Conservation (phyloP, 1,140 invertebrate genomes). For the Drosophila orosa region DNA sequence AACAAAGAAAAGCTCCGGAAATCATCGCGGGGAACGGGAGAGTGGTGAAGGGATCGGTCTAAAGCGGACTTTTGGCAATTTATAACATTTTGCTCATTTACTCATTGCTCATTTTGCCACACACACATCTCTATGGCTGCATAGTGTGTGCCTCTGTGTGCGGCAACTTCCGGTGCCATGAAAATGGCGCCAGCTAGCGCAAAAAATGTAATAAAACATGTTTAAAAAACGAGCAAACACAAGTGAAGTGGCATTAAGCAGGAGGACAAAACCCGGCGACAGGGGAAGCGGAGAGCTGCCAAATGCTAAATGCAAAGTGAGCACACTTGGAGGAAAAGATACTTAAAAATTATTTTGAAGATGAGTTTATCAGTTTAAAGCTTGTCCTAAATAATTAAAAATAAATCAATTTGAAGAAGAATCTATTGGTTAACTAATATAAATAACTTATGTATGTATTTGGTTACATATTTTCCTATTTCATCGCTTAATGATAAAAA, state of each 20-base stretch:
- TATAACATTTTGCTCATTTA: slow-evolving; percentile 77
- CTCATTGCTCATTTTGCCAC: slow-evolving; percentile 62
- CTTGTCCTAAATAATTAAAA: no score
- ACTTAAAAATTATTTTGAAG: no score
- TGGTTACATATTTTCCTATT: no score
- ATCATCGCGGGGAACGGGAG: background rate
- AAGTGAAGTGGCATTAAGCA: slow-evolving; percentile 75
- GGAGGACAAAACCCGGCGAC: slow-evolving; percentile 35
- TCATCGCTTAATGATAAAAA: no score
- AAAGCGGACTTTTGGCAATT: slow-evolving; percentile 70
- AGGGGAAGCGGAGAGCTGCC: slow-evolving; percentile 1
- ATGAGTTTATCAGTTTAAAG: no score
- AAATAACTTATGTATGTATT: no score
- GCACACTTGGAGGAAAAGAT: background rate
- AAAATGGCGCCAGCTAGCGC: slow-evolving; percentile 67
- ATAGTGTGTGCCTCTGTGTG: slow-evolving; percentile 18
- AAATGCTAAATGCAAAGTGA: slow-evolving; percentile 39
- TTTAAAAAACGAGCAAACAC: slow-evolving; percentile 60
- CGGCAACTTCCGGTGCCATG: slow-evolving; percentile 64
- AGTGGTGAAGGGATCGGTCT: background rate
- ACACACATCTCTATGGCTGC: slow-evolving; percentile 33
- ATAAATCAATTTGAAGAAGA: no score
- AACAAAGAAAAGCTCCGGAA: slow-evolving; percentile 23
- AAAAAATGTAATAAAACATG: slow-evolving; percentile 75
- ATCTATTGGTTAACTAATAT: no score